Base-by-base conservation (phyloP, 2,113 vertebrate species). In the Benthochromis sp. region DNA sequence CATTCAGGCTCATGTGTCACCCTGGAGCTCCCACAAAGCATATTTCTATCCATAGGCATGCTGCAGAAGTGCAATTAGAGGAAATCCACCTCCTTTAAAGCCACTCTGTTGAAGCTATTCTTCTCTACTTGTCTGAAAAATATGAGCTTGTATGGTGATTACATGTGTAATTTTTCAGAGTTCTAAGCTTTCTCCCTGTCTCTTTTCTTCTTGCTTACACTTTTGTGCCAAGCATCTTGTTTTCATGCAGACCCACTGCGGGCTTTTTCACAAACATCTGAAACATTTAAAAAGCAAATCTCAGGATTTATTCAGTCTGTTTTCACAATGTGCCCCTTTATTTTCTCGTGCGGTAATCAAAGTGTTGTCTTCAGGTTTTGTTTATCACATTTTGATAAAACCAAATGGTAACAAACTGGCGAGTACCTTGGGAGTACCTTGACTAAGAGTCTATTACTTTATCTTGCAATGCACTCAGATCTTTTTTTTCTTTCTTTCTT, bases 231-330 rank as follows among this genome's bases (percentile, higher is more conserved):
- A 52, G 73, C 47, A 55, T 91, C 84, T 85, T 86, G 71, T 82
- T 92, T 91, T 89, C 66, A 61, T 63, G 59, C 82, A 88, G 82
- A 94, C 84, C 88, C 66, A 53, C 13, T 85, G 73, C 79, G 13
- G 55, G 66, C 81, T 91, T 84, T 84, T 40, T 61, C 19, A n/a
- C 55, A 86, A 89, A 84, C 40, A 90, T 69, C 57, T 54, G 31
- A 90, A 83, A 61, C 78, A 85, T 88, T 89, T 71, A 59, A 73
- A 84, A 88, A 66, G 27, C 19, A 82, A 84, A 83, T 79, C 21
- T 66, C 40, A 83, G 81, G 81, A 92, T 90, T 90, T 81, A 87
- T 90, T 89, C n/a, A 88, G 69, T 76, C 21, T 83, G 11, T 82
- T 83, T 78, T 78, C 63, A 45, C 52, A 81, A n/a, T 31, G 55